Base-by-base conservation (phyloP, 1,140 invertebrate species). In the Nasonia giraulti region DNA sequence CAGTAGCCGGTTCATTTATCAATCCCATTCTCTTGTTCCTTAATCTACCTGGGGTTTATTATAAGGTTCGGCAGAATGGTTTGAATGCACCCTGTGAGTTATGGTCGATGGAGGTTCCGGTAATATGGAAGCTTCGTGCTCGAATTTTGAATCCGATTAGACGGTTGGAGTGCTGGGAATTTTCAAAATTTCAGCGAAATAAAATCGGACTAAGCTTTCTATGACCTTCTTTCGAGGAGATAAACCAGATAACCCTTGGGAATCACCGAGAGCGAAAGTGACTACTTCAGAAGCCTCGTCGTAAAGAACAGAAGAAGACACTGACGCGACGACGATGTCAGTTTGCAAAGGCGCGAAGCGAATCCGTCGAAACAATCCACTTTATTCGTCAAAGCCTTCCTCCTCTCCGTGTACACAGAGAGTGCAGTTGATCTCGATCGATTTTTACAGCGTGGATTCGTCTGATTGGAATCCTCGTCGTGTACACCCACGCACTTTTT, bases 1-100 rank as follows among this genome's bases (percentile, higher is more conserved):
- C 5, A 37, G 14, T n/a, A 37, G 17, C 2, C 3, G 14, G 20
- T 82, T 82, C 81, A 76, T 76, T 76, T 76, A 82, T 74, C 81
- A 66, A 66, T 55, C 14, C 27, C 10, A 82, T 82, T 68, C 68
- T 27, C 81, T 82, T 74, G 81, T 76, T 66, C 50, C 73, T 76
- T 82, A 68, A 82, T 82, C 81, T 77, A 40, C 73, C 12, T n/a
- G 31, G 37, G 62, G 55, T n/a, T 76, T 68, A 83, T 77, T 47
- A 50, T 62, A 82, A 75, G 31, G 14, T 7, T 31, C 20, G 14
- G 23, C 10, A 0, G 31, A 14, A 82, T 23, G 17, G 20, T 12
- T 31, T 11, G 10, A 71, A n/a, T 33, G 66, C 23, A 23, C 11
- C 5, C 20, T n/a, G 14, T 75, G 74, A 75, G n/a, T 75, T 75